Base-by-base conservation (phyloP, 2,113 vertebrate species). In the Osmerus eperlanus region DNA sequence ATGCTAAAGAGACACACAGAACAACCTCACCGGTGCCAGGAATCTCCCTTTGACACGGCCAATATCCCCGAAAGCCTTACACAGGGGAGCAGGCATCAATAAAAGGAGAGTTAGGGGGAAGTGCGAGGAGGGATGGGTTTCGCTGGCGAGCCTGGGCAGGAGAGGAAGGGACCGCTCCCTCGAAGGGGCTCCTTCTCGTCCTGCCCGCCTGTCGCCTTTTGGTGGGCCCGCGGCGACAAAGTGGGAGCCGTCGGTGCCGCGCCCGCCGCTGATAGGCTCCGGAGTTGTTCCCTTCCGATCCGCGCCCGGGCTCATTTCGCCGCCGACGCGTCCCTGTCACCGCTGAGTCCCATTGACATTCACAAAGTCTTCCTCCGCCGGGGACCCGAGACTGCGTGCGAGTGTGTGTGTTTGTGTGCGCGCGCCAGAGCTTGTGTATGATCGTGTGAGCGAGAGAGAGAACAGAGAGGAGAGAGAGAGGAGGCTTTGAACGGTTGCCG, bases 271-370 rank as follows among this genome's bases (percentile, higher is more conserved):
- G 70, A 87, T 87, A 85, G 87, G 81, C 78, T 83, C 78, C 80
- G 53, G 74, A 82, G 83, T 85, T 83, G 82, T 89, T 87, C 78
- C 79, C 79, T 85, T 84, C 77, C 14, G 23, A 76, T 82, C 84
- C 75, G 77, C 82, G 72, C 70, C 51, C 78, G 75, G 72, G 75
- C 36, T 82, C 75, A 81, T 87, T 86, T 79, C 86, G 71, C 69
- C 71, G 74, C 82, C 83, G 84, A 89, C 84, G 85, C 28, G 75
- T 75, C 12, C 78, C 84, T 87, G 83, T 86, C 84, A 85, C 67
- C 70, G 25, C 77, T 65, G 78, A 83, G 84, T 82, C 61, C n/a
- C 81, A 77, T 79, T 85, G 87, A 84, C 87, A 88, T 86, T 85
- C 83, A 86, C 76, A 86, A 85, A 87, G 84, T 84, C 81, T 76